Base-by-base conservation (phyloP, 2,888 invertebrate genomes). In the Rotaria magnacalcarata region DNA sequence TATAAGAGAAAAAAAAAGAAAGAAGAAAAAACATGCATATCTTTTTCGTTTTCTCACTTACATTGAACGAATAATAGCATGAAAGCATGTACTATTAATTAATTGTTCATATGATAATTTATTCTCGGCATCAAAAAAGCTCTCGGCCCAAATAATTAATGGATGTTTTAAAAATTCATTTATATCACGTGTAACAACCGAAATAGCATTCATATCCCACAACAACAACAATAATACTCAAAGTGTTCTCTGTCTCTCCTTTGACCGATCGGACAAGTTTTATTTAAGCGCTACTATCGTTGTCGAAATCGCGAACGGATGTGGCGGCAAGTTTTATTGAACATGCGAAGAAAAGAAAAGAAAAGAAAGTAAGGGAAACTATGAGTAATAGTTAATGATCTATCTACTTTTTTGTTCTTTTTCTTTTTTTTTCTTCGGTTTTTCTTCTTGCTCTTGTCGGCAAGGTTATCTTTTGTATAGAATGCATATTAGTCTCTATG, bases 161-260 rank as follows among this genome's bases (percentile, higher is more conserved):
- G 75, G 75, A 75, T 43, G 75, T 43, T 75, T 75, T 41, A 75
- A 24, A 75, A 75, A 75, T 6, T 75, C 41, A 75, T 75, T 75
- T 41, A 43, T 34, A 75, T 75, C 75, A 7, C 41, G 43, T 34
- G 75, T 75, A 43, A 75, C 75, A 27, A 43, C 21, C 19, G 75
- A 75, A 75, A 75, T 75, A 1, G 41, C n/a, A 41, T 43, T 75
- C 75, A 75, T 75, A 43, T 41, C 43, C 60, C 27, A 60, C 60
- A 60, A 60, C 60, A 60, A n/a, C 7, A 56, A 60, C 60, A 60
- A 60, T 27, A 60, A n/a, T 24, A 56, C 56, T 56, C 56, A 21
- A 56, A 56, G 27, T 60, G 27, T 19, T 60, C 8, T 27, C 16
- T 60, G 10, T 60, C 27, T 60, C 27, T 60, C 8, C 27, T 27